Conservation (phyloP, 2,113 vertebrate species). For the Alligator mississippiensis region DNA sequence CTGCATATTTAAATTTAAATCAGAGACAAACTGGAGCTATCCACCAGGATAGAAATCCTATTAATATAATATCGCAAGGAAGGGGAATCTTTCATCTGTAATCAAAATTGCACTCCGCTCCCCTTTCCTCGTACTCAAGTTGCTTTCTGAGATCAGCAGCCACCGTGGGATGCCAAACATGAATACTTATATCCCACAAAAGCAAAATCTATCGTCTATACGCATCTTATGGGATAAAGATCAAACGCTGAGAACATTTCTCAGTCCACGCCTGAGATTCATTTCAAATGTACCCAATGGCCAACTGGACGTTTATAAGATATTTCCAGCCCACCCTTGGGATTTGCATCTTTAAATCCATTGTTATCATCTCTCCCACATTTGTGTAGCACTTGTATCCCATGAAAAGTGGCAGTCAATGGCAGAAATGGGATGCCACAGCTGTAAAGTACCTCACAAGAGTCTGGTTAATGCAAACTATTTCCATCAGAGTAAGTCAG, state of each 20-base stretch:
- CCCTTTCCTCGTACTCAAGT: background rate
- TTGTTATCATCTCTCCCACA: background rate
- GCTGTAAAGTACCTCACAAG: background rate
- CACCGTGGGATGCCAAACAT: background rate
- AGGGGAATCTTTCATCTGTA: background rate
- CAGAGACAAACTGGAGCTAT: background rate
- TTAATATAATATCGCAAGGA: background rate
- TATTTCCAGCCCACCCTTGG: background rate
- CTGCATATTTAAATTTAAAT: background rate
- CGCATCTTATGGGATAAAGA: background rate
- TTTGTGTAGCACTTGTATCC: background rate
- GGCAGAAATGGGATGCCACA: background rate
- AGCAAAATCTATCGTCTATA: background rate
- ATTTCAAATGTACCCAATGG: slow-evolving; percentile 2
- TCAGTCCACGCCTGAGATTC: background rate
- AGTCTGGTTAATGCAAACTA: background rate
- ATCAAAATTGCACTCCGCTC: background rate
- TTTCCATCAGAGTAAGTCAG: background rate
- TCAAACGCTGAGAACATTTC: background rate
- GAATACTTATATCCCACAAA: background rate
- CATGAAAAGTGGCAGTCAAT: background rate
- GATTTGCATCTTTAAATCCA: slow-evolving; percentile 21
- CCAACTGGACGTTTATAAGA: background rate
- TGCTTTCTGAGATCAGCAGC: background rate
- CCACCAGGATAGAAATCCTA: background rate